A percentile compares a stretch with the other conserved stretches of the same genome.
Evolutionary conservation across 2,797 vertebrate genomes (phyloP).

Genomic region (Graptemys geographica): DNA sequence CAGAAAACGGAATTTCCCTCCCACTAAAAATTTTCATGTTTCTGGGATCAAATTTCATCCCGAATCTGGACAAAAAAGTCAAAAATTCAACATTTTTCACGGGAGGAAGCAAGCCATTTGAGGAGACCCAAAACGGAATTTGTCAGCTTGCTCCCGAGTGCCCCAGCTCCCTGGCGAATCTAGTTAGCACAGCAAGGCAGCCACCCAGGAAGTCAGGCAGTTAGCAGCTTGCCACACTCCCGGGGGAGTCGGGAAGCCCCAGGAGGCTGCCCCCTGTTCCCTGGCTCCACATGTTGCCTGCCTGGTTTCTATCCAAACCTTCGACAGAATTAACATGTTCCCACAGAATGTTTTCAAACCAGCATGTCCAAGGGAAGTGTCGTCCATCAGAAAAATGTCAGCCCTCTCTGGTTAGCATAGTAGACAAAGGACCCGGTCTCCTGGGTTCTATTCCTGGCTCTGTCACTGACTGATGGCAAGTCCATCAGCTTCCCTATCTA

Average conservation of each 20-base stretch:
- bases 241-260: neutral
- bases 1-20: neutral
- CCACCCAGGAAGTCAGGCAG: no score
- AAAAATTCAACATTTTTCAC: neutral
- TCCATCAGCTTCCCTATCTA: neutral
- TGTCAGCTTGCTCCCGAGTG: neutral
- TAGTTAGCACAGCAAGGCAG: neutral
- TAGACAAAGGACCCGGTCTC: neutral
- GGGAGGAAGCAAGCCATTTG: neutral
- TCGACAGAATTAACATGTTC: neutral
- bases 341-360: no score
- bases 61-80: neutral
- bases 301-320: neutral
- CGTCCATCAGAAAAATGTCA: neutral
- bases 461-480: neutral
- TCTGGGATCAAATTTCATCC: neutral
- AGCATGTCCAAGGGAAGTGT: neutral
- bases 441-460: neutral
- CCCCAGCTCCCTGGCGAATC: neutral
- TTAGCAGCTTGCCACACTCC: neutral
- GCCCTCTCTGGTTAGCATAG: neutral
- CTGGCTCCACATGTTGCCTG: neutral
- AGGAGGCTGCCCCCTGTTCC: no score
- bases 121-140: neutral
- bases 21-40: neutral